These are phyloP conservation scores for Zalophus californianus DNA, from an alignment of 2,797 vertebrate species.

Conservation along the genomic window DNA sequence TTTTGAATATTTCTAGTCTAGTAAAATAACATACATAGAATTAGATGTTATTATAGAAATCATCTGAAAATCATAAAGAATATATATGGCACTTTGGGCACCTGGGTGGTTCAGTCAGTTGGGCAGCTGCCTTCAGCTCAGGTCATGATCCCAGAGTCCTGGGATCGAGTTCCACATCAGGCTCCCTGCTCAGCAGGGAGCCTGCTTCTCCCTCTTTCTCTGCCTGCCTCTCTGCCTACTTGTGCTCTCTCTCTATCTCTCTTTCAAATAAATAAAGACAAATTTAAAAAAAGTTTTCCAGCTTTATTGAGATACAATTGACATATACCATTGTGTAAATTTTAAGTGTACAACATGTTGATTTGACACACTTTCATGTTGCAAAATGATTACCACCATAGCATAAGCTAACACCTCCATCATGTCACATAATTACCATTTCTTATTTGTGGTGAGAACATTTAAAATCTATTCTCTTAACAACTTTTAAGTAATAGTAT, in stretches of 20 bases:
- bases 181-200: no score
- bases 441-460: background rate
- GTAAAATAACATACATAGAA: background rate
- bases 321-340: background rate
- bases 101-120: no score
- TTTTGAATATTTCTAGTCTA: background rate
- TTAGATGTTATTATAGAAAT: no score
- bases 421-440: background rate
- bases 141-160: no score
- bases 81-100: no score
- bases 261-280: no score
- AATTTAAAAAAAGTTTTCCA: background rate
- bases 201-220: no score
- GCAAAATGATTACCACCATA: background rate
- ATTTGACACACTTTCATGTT: background rate
- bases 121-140: no score
- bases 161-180: no score
- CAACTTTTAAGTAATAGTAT: background rate
- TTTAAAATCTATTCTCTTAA: background rate
- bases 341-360: background rate
- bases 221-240: no score
- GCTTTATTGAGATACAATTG: background rate
- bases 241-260: no score
- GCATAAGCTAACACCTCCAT: background rate
- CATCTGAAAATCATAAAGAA: no score